Base-by-base conservation (phyloP, 1,140 invertebrate genomes). In the Drosophila sp. region DNA sequence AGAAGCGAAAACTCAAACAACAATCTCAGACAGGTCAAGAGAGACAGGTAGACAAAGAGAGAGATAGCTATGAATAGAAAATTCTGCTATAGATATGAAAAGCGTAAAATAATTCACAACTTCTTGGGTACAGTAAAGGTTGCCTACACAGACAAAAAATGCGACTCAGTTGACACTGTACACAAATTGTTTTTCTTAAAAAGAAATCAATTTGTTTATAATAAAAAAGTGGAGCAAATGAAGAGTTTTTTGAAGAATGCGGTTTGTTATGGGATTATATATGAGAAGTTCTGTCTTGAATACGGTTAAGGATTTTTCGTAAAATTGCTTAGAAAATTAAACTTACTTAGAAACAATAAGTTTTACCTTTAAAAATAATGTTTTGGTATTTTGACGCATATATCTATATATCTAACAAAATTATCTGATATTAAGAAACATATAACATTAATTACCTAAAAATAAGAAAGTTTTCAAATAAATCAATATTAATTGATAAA, bases 1-100 rank as follows among this genome's bases (percentile, higher is more conserved):
- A 34, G n/a, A 50, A 48, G 58, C 18, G 16, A 63, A 46, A 70
- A 71, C 56, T 56, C 53, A 41, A 56, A 56, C 27, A 40, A 2
- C 21, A 21, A 21, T 2, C 21, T 21, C 21, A 21, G 72, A 48
- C 70, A 71, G 75, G 75, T 81, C 79, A 78, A 66, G 59, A 64
- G 62, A 63, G 43, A 34, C 41, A 59, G 58, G 29, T 38, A 48
- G 43, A 13, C 3, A 18, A 3, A 16, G 13, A 6, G 27, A 29
- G 16, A 9, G 9, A 34, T 6, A 48, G 45, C 57, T 40, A 48
- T 63, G 43, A 69, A 69, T 61, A 48, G 50, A 13, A 46, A 40
- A 41, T 27, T 0, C 50, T 7, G 50, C 50, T 40, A 56, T 56
- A 25, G 53, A 56, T 41, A 56, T 40, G 36, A 56, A 41, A 56